Evolutionary conservation across 2,797 vertebrate genomes (phyloP).

Genomic region (Sebastes oblongus): DNA sequence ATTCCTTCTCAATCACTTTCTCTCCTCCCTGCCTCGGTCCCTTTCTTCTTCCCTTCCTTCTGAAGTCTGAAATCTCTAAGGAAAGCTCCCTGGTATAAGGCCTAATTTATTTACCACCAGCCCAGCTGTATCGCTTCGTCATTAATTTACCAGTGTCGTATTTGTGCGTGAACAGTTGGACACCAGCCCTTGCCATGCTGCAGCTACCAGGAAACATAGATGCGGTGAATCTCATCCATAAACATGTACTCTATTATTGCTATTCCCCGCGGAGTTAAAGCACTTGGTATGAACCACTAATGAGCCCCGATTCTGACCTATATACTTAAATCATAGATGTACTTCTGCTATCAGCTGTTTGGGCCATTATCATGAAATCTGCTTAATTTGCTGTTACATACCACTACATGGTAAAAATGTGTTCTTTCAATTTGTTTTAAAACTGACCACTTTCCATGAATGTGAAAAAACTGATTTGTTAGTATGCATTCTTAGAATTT

Average conservation of each 20-base stretch:
- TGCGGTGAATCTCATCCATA: constrained; percentile 61
- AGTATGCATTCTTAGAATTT: constrained; percentile 21
- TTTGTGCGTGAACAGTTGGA: constrained; percentile 60
- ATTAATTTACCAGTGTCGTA: constrained; percentile 69
- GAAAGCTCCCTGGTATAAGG: constrained; percentile 45
- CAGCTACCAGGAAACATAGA: constrained; percentile 25
- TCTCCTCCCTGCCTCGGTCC: constrained; percentile 32
- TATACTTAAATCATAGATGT: constrained; percentile 63
- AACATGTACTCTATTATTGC: constrained; percentile 63
- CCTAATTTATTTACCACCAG: constrained; percentile 72
- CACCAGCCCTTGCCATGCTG: constrained; percentile 17
- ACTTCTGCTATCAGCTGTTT: constrained; percentile 36
- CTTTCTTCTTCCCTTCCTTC: constrained; percentile 61
- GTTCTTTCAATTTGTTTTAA: constrained; percentile 38
- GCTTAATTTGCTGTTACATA: constrained; percentile 33
- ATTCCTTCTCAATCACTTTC: constrained; percentile 32
- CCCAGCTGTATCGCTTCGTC: constrained; percentile 60
- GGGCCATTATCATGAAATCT: constrained; percentile 48
- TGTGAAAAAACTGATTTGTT: not conserved
- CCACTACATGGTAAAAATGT: not conserved
- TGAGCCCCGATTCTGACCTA: constrained; percentile 72
- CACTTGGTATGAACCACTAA: constrained; percentile 66
- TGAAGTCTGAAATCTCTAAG: constrained; percentile 67
- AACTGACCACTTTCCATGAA: constrained; percentile 18
- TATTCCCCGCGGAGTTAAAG: constrained; percentile 56